Base-by-base conservation (phyloP, 2,113 vertebrate species). In the Myxocyprinus asiaticus region DNA sequence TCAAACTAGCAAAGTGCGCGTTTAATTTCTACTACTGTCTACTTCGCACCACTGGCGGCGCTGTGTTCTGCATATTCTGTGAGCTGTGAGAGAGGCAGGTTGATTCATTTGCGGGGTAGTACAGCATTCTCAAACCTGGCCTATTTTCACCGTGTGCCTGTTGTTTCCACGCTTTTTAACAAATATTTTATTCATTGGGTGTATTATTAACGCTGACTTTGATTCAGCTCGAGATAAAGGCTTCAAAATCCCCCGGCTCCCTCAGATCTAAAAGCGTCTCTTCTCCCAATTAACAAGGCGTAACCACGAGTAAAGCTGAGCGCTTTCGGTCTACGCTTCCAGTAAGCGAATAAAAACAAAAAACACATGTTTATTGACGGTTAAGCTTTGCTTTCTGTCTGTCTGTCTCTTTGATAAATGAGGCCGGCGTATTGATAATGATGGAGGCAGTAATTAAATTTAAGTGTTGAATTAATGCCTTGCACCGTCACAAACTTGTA, bases 301-400 rank as follows among this genome's bases (percentile, higher is more conserved):
- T 63, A 84, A 83, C 67, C 80, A 63, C 76, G 76, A 77, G 61
- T 55, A 78, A 84, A 72, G 72, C 78, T 81, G 79, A 80, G 68
- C 79, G 73, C 82, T 77, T 77, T 85, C 61, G 75, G 75, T 85
- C 71, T 69, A 56, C 65, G 72, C 81, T 71, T 59, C 22, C 64
- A 80, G 76, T 85, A 84, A 87, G 87, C 76, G 83, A 87, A 85
- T 82, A 77, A 84, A 78, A 84, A 79, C 74, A 80, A 83, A 84
- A 78, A 84, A 79, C 74, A 80, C 82, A 87, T 82, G 89, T 87
- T 87, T 90, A 87, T 87, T 88, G 87, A 86, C 85, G 82, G 87
- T 86, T 84, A 85, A 84, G 80, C 82, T 77, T 85, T 77, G 64
- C 77, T 77, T 85, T 88, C 84, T 84, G 77, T 84, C 84, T 84